Conservation (phyloP, 2,797 vertebrate genomes). For the Esox lucius region DNA sequence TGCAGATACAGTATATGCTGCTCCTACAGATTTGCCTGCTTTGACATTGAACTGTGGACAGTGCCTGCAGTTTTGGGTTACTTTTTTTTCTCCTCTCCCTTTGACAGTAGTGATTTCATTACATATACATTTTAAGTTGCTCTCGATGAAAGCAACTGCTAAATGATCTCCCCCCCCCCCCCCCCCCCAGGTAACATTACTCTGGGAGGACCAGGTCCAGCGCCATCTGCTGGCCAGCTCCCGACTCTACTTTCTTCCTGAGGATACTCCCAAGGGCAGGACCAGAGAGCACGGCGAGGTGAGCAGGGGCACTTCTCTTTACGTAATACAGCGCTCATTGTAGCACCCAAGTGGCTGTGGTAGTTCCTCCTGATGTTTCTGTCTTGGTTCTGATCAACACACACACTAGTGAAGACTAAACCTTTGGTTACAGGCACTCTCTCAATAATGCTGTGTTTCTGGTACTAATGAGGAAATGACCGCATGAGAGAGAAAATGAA, state of each 20-base stretch:
- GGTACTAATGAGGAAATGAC: no score
- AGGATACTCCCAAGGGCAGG: slow-evolving; percentile 80
- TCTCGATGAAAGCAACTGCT: background rate
- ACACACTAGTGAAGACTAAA: no score
- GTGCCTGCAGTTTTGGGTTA: background rate
- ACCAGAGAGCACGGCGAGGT: slow-evolving; percentile 80
- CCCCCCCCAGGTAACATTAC: slow-evolving; percentile 73
- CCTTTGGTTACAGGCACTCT: no score
- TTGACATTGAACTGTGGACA: background rate
- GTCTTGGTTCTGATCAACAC: background rate
- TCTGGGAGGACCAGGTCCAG: slow-evolving; percentile 80
- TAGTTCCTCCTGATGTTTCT: background rate
- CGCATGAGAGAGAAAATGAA: no score
- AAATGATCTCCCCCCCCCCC: no score
- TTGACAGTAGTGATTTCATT: background rate
- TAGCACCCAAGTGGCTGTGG: background rate
- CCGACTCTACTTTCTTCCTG: slow-evolving; percentile 79
- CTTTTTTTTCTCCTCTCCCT: background rate
- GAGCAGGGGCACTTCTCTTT: slow-evolving; percentile 10
- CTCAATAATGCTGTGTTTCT: no score
- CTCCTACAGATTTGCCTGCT: background rate
- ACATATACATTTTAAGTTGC: background rate
- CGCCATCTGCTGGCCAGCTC: slow-evolving; percentile 78
- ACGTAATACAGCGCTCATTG: background rate
- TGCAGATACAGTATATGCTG: background rate